phyloP scores from a whole-genome alignment of 2,113 vertebrate species.

The Tringa solitaria region DNA sequence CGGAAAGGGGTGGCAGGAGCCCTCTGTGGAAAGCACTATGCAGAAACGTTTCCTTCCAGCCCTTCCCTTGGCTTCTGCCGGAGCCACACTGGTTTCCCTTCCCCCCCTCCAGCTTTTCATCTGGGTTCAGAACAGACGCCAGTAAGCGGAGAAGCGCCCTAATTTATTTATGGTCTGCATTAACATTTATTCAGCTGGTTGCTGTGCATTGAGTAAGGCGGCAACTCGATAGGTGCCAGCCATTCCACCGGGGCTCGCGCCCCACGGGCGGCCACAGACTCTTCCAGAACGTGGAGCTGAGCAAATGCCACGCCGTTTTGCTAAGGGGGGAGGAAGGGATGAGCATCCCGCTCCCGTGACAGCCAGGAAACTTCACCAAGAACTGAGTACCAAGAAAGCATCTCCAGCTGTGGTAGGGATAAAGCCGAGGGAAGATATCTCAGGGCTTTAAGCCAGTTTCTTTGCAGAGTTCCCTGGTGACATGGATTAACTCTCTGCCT shows the following conservation, averaged over 20 bases:
- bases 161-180: slow-evolving; percentile 69
- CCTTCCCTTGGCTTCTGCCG: not conserved
- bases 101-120: not conserved
- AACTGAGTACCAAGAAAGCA: not conserved
- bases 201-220: not conserved
- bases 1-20: not conserved
- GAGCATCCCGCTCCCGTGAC: not conserved
- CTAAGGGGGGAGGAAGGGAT: not conserved
- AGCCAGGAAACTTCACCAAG: not conserved
- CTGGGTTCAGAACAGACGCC: not conserved
- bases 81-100: not conserved
- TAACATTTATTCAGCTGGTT: slow-evolving; percentile 61
- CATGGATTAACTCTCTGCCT: not conserved
- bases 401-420: not conserved
- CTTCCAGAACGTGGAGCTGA: slow-evolving; percentile 34
- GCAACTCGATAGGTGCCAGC: slow-evolving; percentile 54
- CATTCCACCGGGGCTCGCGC: not conserved
- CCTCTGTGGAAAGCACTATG: not conserved
- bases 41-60: not conserved
- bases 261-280: not conserved
- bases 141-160: slow-evolving; percentile 62
- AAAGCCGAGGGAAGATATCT: not conserved
- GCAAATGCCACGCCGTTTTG: not conserved
- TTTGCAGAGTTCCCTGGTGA: not conserved
- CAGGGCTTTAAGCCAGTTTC: not conserved